A percentile compares a stretch with the other conserved stretches of the same genome.
phyloP scores from a whole-genome alignment of 2,113 vertebrate genomes.

The Sorex fumeus region DNA sequence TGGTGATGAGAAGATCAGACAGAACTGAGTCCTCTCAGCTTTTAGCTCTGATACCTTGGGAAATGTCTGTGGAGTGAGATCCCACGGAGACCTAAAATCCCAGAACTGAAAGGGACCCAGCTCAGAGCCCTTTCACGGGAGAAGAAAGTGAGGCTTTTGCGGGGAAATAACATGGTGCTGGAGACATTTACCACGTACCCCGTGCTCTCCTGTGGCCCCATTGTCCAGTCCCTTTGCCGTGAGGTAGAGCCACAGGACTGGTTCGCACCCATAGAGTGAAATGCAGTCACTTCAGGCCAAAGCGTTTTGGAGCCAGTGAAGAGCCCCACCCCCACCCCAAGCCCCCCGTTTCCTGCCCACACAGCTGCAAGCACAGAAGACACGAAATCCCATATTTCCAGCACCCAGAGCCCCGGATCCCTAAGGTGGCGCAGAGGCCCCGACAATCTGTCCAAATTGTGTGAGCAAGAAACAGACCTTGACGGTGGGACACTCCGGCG shows the following conservation, averaged over 20 bases:
- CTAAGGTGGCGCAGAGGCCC: not conserved
- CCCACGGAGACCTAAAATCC: not conserved
- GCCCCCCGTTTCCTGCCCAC: not conserved
- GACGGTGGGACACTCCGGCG: not conserved
- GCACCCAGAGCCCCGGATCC: not conserved
- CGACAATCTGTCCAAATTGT: not conserved
- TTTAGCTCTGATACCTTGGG: not conserved
- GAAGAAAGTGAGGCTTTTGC: not conserved
- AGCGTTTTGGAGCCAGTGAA: not conserved
- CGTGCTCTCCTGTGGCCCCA: accelerated
- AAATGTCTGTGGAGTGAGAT: conserved; percentile 17
- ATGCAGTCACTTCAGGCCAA: not conserved
- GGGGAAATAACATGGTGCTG: not conserved
- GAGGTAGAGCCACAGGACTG: not conserved
- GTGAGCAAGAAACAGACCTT: conserved; percentile 21
- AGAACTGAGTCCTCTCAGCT: not conserved
- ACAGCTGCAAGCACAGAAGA: not conserved
- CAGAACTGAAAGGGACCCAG: not conserved
- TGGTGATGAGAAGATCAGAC: not conserved
- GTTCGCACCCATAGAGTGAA: not conserved
- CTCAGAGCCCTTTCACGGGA: not conserved
- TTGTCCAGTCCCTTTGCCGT: not conserved
- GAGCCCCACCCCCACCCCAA: too few species aligned
- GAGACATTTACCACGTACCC: not conserved
- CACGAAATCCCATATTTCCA: not conserved